Evolutionary conservation across 2,113 vertebrate genomes (phyloP), one percentile per base, ranked within the genome.

Genomic region (Neolamprologus ventralis): DNA sequence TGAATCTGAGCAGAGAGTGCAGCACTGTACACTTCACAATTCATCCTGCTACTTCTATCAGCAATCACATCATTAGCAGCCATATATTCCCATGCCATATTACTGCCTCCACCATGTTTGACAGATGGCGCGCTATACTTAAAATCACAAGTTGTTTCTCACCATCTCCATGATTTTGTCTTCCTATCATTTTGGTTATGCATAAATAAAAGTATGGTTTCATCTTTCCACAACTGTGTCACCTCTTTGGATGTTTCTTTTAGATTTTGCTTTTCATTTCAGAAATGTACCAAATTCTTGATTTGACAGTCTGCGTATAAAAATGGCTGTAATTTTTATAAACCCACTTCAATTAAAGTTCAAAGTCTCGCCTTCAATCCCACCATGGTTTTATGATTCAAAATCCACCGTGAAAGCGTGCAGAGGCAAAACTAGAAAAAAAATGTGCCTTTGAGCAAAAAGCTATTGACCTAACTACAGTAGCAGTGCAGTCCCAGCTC

Each of bases 91-190:
- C 68, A 28, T 19, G 14, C 42, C 23, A 75, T 47, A 7, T 47
- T 17, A 47, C 68, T 42, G 35, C 65, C n/a, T 71, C 65, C n/a
- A 42, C 12, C 65, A 9, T 47, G 71, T 75, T 47, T 75, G 14
- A 75, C 40, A 28, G 1, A 28, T 75, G 23, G 0, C 2, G 4
- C 1, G 6, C 40, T 47, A 47, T 7, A 17, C 40, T 75, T 75
- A 19, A 23, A 26, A 28, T 47, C 23, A 47, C 0, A 3, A 75
- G 23, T 17, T 28, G 40, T 75, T 28, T 75, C 40, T 47, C 40
- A 19, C 14, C 6, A 0, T 75, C 42, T 75, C 42, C 23, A 19
- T 75, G 9, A 0, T 47, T 47, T 75, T 75, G 42, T 19, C 71
- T 47, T 7, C 16, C 71, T 19, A 19, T 49, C 9, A 5, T 75